Conservation (phyloP, 2,797 vertebrate species). For the Cuculus canorus region DNA sequence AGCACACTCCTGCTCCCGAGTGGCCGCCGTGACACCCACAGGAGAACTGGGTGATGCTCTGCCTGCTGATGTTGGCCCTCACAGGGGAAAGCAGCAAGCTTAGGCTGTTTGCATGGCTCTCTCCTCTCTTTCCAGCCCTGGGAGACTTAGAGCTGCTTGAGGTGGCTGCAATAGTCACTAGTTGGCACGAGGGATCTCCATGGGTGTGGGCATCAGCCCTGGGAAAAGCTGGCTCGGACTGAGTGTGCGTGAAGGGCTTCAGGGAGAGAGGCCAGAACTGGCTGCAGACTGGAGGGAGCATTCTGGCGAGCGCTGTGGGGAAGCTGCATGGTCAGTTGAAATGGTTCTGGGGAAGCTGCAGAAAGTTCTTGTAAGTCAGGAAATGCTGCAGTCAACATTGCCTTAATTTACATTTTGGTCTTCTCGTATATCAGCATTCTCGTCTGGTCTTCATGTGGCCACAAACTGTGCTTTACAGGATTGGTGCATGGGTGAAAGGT, state of each 20-base stretch:
- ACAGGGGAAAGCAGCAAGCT: background rate
- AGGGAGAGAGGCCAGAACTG: background rate
- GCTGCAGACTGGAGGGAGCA: background rate
- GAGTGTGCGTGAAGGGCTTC: background rate
- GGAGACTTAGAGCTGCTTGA: background rate
- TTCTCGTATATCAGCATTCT: background rate
- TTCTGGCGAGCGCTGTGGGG: background rate
- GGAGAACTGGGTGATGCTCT: background rate
- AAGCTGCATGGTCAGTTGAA: background rate
- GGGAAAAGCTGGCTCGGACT: background rate
- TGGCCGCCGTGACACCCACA: background rate
- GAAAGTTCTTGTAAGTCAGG: constrained; percentile 28
- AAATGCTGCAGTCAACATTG: background rate
- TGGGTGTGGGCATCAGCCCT: background rate
- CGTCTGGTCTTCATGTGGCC: background rate
- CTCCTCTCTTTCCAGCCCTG: background rate
- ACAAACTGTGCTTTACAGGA: background rate
- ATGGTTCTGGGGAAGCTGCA: background rate
- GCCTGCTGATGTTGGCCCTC: background rate
- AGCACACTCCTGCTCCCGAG: background rate
- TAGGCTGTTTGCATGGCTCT: background rate
- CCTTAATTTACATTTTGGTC: background rate
- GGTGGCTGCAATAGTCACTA: fast-evolving
- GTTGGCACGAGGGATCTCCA: background rate
- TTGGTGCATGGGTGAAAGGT: too few relatives aligned